Base-by-base conservation (phyloP, 1,140 invertebrate genomes). In the Nilaparvata lugens region DNA sequence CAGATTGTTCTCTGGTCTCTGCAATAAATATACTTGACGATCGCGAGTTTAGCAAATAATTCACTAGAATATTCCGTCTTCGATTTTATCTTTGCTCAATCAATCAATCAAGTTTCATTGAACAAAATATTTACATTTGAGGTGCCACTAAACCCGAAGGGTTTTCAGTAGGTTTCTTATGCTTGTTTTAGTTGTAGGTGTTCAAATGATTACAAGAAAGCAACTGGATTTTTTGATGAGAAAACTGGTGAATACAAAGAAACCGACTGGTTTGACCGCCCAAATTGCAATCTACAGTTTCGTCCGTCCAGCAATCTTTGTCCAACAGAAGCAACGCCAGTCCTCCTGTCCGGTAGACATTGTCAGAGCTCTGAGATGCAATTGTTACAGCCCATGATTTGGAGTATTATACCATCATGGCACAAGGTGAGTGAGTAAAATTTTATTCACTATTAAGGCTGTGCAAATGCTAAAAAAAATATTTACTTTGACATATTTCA, bases 391-490 rank as follows among this genome's bases (percentile, higher is more conserved):
- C 83, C 86, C 1, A 89, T 89, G 87, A 79, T 86, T 74, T 93
- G 89, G 88, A 88, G 88, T 21, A 82, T 91, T 68, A 84, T 91
- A 60, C 89, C 89, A 7, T 79, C 80, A 14, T 91, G 87, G 86
- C 83, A 87, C 69, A 85, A 86, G 72, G 85, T 81, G 70, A 56
- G 21, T 28, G 55, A 43, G 57, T 11, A 35, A 11, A 1, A 35
- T 35, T 2, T 9, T 11, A 6, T 35, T 35, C 7, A 35, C 7
- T 35, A 6, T n/a, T n/a, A n/a, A n/a, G n/a, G n/a, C n/a, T n/a
- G n/a, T n/a, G n/a, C n/a, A n/a, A n/a, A n/a, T n/a, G n/a, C n/a
- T n/a, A n/a, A n/a, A n/a, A n/a, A n/a, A n/a, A n/a, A n/a, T n/a
- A n/a, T n/a, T n/a, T n/a, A n/a, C n/a, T n/a, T n/a, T n/a, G n/a